Percentiles rank a stretch among this genome's conserved stretches.
phyloP scores from a whole-genome alignment of 1,140 invertebrate species.

The Sycophaga agraensis region DNA sequence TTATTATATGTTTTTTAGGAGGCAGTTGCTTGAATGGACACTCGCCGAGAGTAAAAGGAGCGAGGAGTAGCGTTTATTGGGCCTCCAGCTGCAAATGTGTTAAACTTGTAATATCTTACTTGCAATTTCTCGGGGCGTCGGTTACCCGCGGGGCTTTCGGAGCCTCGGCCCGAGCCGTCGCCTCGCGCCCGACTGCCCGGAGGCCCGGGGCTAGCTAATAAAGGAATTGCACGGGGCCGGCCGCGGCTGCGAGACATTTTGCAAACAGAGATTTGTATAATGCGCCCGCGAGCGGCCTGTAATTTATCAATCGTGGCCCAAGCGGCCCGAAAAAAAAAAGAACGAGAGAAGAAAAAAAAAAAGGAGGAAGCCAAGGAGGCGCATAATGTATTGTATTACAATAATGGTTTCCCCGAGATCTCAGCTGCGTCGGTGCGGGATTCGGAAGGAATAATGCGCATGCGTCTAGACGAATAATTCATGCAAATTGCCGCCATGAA shows the following conservation, averaged over 20 bases:
- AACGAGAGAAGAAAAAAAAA: too few relatives aligned
- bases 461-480: conserved; percentile 24
- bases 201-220: not conserved
- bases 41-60: not conserved
- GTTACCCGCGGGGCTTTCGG: too few relatives aligned
- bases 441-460: conserved; percentile 5
- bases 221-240: conserved; percentile 2
- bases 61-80: not conserved
- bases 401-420: too few relatives aligned
- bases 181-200: too few relatives aligned
- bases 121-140: too few relatives aligned
- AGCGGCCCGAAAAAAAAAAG: too few relatives aligned
- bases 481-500: conserved; percentile 6
- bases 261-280: conserved; percentile 2
- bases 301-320: too few relatives aligned
- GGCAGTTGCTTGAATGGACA: not conserved
- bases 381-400: too few relatives aligned
- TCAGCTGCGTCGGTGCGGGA: too few relatives aligned
- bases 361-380: too few relatives aligned
- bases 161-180: too few relatives aligned
- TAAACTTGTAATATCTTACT: conserved; percentile 4
- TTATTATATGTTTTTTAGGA: not conserved
- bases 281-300: too few relatives aligned
- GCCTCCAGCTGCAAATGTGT: not conserved
- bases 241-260: conserved; percentile 10